Evolutionary conservation across 2,797 vertebrate genomes (phyloP).

Genomic region (Halcyon leucocephala): DNA sequence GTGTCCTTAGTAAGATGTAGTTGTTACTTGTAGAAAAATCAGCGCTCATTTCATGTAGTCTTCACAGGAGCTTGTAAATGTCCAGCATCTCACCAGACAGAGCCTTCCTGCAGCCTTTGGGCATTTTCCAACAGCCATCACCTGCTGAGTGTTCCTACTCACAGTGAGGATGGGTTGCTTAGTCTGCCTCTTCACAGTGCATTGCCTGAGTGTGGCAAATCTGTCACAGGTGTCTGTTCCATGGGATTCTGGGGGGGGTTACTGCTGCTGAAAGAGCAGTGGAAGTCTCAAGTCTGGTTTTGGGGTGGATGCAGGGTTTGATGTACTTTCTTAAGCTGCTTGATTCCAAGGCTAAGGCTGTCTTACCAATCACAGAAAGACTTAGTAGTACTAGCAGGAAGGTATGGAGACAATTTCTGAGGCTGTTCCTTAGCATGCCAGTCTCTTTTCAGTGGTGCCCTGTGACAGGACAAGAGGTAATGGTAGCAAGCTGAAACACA

Average conservation of each 20-base stretch:
- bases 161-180: neutral
- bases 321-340: neutral
- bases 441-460: too few relatives aligned
- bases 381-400: neutral
- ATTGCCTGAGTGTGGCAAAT: neutral
- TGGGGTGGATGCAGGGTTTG: neutral
- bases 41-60: neutral
- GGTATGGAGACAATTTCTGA: neutral
- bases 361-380: neutral
- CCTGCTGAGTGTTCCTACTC: neutral
- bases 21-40: neutral
- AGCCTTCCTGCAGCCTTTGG: neutral
- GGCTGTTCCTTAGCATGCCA: neutral
- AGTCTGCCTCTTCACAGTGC: neutral
- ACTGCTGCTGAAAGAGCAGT: neutral
- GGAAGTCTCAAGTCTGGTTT: neutral
- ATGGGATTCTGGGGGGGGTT: neutral
- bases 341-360: neutral
- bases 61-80: neutral
- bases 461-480: too few relatives aligned
- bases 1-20: neutral
- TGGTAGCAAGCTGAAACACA: too few relatives aligned
- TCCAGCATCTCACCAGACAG: neutral
- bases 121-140: neutral
- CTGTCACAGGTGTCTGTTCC: neutral